Evolutionary conservation across 2,113 vertebrate genomes (phyloP).

Genomic region (Prionailurus viverrinus): DNA sequence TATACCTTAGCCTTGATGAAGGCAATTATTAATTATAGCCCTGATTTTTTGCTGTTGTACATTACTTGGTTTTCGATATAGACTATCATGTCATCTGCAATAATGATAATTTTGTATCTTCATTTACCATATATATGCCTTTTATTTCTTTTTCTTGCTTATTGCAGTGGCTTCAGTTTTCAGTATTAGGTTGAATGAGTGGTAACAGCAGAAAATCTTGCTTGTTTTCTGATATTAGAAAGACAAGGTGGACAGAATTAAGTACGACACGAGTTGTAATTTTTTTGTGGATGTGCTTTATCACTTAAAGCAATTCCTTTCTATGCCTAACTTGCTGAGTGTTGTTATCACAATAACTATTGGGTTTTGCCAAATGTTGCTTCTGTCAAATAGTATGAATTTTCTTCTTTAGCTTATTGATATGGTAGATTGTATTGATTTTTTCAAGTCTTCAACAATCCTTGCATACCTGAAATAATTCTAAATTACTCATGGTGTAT

Average conservation of each 20-base stretch:
- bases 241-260: background rate
- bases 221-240: background rate
- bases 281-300: background rate
- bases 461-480: background rate
- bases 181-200: background rate
- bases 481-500: background rate
- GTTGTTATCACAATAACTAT: background rate
- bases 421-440: background rate
- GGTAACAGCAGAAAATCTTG: background rate
- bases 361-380: background rate
- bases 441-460: background rate
- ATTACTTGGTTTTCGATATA: background rate
- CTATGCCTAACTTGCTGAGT: background rate
- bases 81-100: background rate
- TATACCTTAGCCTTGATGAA: background rate
- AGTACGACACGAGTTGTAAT: background rate
- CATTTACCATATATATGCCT: background rate
- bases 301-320: background rate
- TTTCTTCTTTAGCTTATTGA: background rate
- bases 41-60: background rate
- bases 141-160: background rate
- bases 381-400: background rate
- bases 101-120: background rate
- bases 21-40: background rate
- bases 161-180: background rate